These are phyloP conservation scores for Tricholaema leucomelas DNA, from an alignment of 2,113 vertebrate species.

Conservation along the genomic window DNA sequence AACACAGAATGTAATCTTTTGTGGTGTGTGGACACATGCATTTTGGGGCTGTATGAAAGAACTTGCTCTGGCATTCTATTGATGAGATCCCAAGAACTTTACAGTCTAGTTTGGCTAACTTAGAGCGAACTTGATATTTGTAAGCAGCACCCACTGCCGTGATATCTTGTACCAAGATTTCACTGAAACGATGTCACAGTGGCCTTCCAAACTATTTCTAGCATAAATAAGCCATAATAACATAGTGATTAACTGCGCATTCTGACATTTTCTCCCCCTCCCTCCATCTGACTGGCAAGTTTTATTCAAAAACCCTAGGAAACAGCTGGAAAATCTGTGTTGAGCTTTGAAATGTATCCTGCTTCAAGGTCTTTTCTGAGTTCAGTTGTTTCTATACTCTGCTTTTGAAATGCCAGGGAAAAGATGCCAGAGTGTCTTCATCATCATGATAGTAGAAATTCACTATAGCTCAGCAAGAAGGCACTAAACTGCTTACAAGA, in stretches of 20 bases:
- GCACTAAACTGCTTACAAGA: background rate
- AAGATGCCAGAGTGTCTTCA: background rate
- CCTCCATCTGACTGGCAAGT: background rate
- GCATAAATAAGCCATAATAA: background rate
- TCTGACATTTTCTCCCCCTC: background rate
- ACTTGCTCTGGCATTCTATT: fast-evolving
- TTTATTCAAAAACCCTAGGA: background rate
- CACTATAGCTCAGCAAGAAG: conserved; percentile 1
- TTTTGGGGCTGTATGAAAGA: background rate
- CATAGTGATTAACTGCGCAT: background rate
- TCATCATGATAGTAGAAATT: background rate
- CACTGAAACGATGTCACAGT: background rate
- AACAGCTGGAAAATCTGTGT: background rate
- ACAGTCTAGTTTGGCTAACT: background rate
- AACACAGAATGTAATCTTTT: background rate
- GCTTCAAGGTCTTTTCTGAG: background rate
- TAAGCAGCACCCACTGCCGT: background rate
- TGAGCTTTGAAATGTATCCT: background rate
- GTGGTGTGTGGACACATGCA: background rate
- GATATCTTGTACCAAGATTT: background rate
- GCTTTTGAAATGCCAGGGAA: background rate
- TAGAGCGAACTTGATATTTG: background rate
- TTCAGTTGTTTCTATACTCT: background rate
- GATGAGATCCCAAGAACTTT: background rate
- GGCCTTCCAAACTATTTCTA: background rate